Base-by-base conservation (phyloP, 2,888 invertebrate species). In the Erebia palarica region DNA sequence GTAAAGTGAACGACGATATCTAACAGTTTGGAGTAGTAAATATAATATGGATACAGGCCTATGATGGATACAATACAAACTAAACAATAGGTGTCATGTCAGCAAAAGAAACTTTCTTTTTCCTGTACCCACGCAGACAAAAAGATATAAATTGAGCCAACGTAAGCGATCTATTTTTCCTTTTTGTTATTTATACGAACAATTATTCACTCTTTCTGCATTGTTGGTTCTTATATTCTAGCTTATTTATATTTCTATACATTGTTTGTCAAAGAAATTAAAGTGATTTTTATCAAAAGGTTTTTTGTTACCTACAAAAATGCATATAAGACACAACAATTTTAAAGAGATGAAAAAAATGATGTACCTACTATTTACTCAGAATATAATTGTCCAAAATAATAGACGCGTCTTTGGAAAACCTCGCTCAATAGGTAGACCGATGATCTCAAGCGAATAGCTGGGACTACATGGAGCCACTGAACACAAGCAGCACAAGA, bases 141-240 rank as follows among this genome's bases (percentile, higher is more conserved):
- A 76, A 75, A 74, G 77, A 78, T 79, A 79, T 78, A 78, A 79
- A 79, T 78, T 75, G 75, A 76, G 70, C 70, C 75, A 73, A 59
- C 66, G 58, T 49, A 10, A 58, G 63, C 76, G 74, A 78, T 75
- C 74, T 76, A 73, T 76, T 78, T 71, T 75, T 75, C 77, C 78
- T 76, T 76, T 77, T 70, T 58, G 66, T 67, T 67, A 67, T 67
- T 66, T 67, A 67, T 59, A 67, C 58, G 84, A 86, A 85, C 87
- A 36, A 36, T 36, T 79, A 86, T 90, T 88, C 87, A 88, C 88
- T 90, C 87, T 86, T 90, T 89, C 86, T 88, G 82, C 87, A 84
- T 87, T 89, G 88, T 88, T 89, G 88, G 86, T 83, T 87, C 81
- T 80, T n/a, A 16, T 49, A 81, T 84, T 85, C 86, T 81, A 83